Evolutionary conservation across 1,140 invertebrate species (phyloP).

Genomic region (Eupristina koningsbergeri): DNA sequence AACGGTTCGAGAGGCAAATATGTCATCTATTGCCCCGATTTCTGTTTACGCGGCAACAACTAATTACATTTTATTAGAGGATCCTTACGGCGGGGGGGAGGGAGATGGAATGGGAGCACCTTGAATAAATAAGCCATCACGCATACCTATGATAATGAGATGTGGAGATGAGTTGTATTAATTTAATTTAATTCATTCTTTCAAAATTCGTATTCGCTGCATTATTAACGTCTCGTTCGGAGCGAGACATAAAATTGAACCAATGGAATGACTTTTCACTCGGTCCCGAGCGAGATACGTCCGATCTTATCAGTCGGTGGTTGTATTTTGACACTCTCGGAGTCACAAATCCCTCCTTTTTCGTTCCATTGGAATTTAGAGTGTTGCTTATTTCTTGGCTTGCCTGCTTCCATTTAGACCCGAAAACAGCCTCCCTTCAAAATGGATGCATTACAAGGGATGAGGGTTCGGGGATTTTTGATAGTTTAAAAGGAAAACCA

Average conservation of each 20-base stretch:
- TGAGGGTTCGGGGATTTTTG: constrained; percentile 2
- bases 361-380: constrained; percentile 42
- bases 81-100: too few species aligned
- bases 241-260: not conserved
- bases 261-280: constrained; percentile 34
- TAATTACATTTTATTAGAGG: too few species aligned
- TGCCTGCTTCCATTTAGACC: constrained; percentile 8
- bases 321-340: constrained; percentile 43
- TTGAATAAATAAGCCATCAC: not conserved
- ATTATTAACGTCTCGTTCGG: not conserved
- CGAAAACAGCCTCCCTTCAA: constrained; percentile 20
- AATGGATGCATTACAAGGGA: constrained; percentile 17
- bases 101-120: too few species aligned
- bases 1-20: too few species aligned
- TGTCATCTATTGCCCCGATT: too few species aligned
- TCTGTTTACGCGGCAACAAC: too few species aligned
- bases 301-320: constrained; percentile 31
- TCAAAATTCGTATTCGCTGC: not conserved
- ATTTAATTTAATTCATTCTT: constrained; percentile 41
- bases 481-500: constrained; percentile 35
- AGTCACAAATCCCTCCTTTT: constrained; percentile 33
- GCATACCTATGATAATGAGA: not conserved
- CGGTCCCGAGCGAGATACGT: not conserved
- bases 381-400: constrained; percentile 20
- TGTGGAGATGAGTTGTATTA: constrained; percentile 5